These are phyloP conservation scores for Pseudobourletiella spinata DNA, from an alignment of 1,140 invertebrate species.

Conservation along the genomic window DNA sequence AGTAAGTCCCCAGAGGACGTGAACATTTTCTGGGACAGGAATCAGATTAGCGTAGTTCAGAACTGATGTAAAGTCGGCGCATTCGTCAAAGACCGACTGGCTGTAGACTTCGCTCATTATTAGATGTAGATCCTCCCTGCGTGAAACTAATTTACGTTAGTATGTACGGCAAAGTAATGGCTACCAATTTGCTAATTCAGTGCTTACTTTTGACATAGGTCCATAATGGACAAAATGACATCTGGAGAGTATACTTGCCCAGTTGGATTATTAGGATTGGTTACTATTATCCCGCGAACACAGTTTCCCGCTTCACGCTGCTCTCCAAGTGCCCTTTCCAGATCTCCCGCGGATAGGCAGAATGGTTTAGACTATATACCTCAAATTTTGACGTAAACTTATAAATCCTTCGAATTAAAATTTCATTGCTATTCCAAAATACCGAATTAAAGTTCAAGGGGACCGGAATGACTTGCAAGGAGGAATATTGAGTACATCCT, in stretches of 20 bases:
- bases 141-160: neutral
- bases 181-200: neutral
- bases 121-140: conserved; percentile 6
- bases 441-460: neutral
- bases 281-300: conserved; percentile 3
- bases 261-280: conserved; percentile 11
- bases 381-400: neutral
- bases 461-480: conserved; percentile 5
- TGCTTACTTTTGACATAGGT: conserved; percentile 3
- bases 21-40: conserved; percentile 1
- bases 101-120: conserved; percentile 9
- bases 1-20: conserved; percentile 11
- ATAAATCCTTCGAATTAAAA: neutral
- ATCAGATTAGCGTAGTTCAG: neutral
- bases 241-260: neutral
- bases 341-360: neutral
- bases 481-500: conserved; percentile 1
- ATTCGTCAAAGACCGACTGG: conserved; percentile 12
- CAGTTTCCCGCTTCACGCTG: neutral
- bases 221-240: conserved; percentile 3
- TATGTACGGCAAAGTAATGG: neutral
- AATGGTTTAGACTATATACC: neutral
- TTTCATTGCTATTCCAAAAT: neutral
- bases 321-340: neutral
- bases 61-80: neutral